phyloP scores from a whole-genome alignment of 2,888 invertebrate species.

The Macaria liturata region DNA sequence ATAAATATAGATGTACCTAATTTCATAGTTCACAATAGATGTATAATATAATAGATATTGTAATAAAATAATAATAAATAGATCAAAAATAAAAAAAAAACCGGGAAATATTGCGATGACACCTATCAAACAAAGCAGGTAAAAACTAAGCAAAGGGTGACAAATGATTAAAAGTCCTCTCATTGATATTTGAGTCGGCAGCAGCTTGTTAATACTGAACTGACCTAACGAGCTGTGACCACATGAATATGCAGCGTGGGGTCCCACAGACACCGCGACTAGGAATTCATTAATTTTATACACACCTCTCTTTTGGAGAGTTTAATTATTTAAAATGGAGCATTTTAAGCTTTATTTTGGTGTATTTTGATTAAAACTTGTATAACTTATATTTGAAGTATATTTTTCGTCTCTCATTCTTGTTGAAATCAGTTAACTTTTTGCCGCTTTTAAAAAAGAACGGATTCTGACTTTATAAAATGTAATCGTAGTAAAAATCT shows the following conservation, averaged over 20 bases:
- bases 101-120: not conserved
- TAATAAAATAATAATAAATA: no score
- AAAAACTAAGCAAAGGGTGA: constrained; percentile 8
- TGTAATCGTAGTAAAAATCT: no score
- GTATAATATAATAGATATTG: no score
- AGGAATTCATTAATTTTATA: constrained; percentile 67
- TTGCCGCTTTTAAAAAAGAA: no score
- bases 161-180: constrained; percentile 27
- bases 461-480: no score
- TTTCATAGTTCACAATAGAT: no score
- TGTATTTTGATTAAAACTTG: not conserved
- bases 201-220: constrained; percentile 69
- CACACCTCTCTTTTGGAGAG: constrained; percentile 43
- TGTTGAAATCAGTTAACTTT: no score
- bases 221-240: constrained; percentile 78
- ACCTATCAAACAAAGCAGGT: not conserved
- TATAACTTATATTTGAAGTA: no score
- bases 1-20: no score
- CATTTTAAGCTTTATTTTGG: constrained; percentile 12
- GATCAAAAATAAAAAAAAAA: no score
- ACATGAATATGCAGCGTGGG: constrained; percentile 72
- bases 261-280: constrained; percentile 47
- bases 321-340: not conserved
- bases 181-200: constrained; percentile 39
- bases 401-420: no score